Percentiles rank a stretch among this genome's conserved stretches.
Evolutionary conservation across 2,797 vertebrate genomes (phyloP).

Genomic region (Eupleurogrammus muticus): DNA sequence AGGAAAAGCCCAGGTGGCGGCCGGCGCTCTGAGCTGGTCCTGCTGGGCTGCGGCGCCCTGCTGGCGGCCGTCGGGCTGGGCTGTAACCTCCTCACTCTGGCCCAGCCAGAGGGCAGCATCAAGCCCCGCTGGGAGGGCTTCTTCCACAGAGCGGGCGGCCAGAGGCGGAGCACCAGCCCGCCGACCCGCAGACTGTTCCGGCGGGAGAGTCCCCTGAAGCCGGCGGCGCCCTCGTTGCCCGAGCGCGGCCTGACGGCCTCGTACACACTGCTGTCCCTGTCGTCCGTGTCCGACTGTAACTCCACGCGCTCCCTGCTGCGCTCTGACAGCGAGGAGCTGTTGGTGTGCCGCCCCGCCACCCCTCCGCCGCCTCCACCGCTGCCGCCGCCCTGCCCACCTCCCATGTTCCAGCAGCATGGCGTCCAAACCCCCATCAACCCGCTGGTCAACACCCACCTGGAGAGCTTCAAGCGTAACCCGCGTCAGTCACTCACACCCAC

Average conservation of each 20-base stretch:
- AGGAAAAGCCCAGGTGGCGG: slow-evolving; percentile 87
- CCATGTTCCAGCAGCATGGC: slow-evolving; percentile 56
- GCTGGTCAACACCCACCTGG: slow-evolving; percentile 93
- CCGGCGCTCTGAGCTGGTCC: slow-evolving; percentile 90
- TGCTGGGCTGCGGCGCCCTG: slow-evolving; percentile 93
- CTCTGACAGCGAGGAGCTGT: slow-evolving; percentile 92
- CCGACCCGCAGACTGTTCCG: slow-evolving; percentile 92
- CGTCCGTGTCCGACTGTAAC: slow-evolving; percentile 95
- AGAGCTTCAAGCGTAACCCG: slow-evolving; percentile 95
- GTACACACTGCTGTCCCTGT: slow-evolving; percentile 92
- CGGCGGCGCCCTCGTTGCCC: slow-evolving; percentile 69
- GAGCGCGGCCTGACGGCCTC: slow-evolving; percentile 80
- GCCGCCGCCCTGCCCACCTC: slow-evolving; percentile 21
- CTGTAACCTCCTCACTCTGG: slow-evolving; percentile 86
- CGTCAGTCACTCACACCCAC: slow-evolving; percentile 97
- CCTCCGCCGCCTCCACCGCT: slow-evolving; percentile 65
- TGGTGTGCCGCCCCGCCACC: slow-evolving; percentile 85
- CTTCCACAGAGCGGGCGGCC: slow-evolving; percentile 90
- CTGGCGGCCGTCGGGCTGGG: slow-evolving; percentile 93
- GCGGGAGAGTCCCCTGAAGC: slow-evolving; percentile 85
- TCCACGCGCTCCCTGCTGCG: slow-evolving; percentile 94
- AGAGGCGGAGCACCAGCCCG: slow-evolving; percentile 89
- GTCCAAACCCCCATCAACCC: slow-evolving; percentile 86
- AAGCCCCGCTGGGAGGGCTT: slow-evolving; percentile 91
- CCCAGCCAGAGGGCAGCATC: slow-evolving; percentile 88